A percentile compares a stretch with the other conserved stretches of the same genome.
phyloP scores from a whole-genome alignment of 1,140 invertebrate genomes.

The Anastrepha ludens region DNA sequence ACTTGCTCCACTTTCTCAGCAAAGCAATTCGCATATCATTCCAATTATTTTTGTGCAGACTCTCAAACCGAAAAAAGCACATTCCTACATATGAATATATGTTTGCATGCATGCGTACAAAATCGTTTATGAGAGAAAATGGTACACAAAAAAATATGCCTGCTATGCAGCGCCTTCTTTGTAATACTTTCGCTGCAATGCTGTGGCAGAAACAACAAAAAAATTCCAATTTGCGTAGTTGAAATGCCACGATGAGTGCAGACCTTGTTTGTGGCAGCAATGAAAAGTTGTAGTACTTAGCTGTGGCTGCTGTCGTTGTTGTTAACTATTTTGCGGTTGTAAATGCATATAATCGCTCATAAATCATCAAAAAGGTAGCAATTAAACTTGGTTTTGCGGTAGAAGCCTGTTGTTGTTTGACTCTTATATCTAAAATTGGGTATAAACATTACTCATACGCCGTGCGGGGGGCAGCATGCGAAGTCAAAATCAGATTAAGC shows the following conservation, averaged over 20 bases:
- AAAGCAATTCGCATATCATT: not conserved
- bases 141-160: not conserved
- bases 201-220: not conserved
- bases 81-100: not conserved
- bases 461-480: not conserved
- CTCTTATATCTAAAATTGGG: not conserved
- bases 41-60: not conserved
- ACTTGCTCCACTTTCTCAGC: slow-evolving; percentile 31
- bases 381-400: not conserved
- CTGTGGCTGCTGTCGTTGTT: not conserved
- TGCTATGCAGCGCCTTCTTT: slow-evolving; percentile 16
- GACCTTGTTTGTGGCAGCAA: slow-evolving; percentile 23
- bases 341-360: slow-evolving; percentile 28
- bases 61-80: not conserved
- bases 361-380: slow-evolving; percentile 39
- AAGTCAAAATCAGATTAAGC: not conserved
- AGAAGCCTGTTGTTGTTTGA: not conserved
- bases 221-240: not conserved
- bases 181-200: slow-evolving; percentile 2
- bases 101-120: too few species aligned
- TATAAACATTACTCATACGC: slow-evolving; percentile 10
- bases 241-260: slow-evolving; percentile 30
- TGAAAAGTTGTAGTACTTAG: not conserved
- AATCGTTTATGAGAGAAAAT: not conserved
- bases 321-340: slow-evolving; percentile 28